These are phyloP conservation scores for Phaethon lepturus DNA, from an alignment of 2,113 vertebrate species.

Conservation along the genomic window DNA sequence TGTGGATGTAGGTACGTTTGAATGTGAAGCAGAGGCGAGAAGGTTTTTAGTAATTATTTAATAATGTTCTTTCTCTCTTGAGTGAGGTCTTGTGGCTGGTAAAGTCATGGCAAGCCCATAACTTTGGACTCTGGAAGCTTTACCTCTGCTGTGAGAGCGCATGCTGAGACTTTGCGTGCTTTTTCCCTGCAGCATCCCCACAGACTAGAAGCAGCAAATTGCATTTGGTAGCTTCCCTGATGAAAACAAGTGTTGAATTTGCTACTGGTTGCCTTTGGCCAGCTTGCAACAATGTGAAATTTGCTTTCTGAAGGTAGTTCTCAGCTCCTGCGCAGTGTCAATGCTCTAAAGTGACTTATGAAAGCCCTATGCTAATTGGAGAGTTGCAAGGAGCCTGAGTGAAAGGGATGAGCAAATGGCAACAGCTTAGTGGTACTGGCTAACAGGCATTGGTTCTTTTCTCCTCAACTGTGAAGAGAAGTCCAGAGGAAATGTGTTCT, in stretches of 20 bases:
- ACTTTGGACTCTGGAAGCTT: not conserved
- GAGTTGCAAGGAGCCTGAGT: not conserved
- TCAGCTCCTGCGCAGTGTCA: not conserved
- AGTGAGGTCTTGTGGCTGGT: not conserved
- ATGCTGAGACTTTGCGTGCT: too few relatives aligned
- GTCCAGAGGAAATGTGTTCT: not conserved
- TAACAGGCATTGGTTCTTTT: not conserved
- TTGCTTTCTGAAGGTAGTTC: not conserved
- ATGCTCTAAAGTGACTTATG: not conserved
- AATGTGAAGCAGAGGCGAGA: not conserved
- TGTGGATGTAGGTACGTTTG: accelerated
- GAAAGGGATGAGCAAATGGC: not conserved
- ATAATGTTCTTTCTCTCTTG: not conserved
- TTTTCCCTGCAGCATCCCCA: not conserved
- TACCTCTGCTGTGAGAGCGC: not conserved
- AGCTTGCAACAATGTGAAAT: not conserved
- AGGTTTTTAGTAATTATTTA: not conserved
- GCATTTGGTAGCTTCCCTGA: not conserved
- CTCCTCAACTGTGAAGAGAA: not conserved
- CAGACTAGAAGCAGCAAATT: not conserved
- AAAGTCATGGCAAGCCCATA: not conserved
- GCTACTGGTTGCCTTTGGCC: not conserved
- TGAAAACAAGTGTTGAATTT: not conserved
- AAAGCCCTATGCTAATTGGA: not conserved
- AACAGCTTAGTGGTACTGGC: not conserved